A percentile compares a stretch with the other conserved stretches of the same genome.
Evolutionary conservation across 2,113 vertebrate species (phyloP).

Genomic region (Toxotes jaculatrix): DNA sequence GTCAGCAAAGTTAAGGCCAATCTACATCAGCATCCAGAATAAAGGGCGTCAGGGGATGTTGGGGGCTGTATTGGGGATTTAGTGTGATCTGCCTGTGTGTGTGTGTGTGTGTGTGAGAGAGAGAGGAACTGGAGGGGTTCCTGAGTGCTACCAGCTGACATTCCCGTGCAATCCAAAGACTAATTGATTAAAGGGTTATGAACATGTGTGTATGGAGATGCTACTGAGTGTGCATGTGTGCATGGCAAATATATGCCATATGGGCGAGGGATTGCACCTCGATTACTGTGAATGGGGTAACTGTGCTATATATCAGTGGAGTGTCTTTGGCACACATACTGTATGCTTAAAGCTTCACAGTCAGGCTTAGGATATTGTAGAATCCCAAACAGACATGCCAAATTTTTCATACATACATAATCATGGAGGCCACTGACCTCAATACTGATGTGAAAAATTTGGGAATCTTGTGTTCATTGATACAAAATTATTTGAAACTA

Average conservation of each 20-base stretch:
- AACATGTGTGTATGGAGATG: slow-evolving; percentile 65
- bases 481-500: background rate
- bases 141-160: slow-evolving; percentile 77
- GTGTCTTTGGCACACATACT: slow-evolving; percentile 35
- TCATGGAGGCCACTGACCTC: background rate
- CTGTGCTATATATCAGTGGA: slow-evolving; percentile 35
- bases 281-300: slow-evolving; percentile 67
- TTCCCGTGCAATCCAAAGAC: slow-evolving; percentile 71
- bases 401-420: slow-evolving; percentile 26
- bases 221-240: slow-evolving; percentile 48
- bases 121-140: slow-evolving; percentile 45
- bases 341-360: slow-evolving; percentile 17
- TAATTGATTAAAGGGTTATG: slow-evolving; percentile 81
- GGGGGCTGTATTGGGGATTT: slow-evolving; percentile 41
- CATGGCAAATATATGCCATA: slow-evolving; percentile 71
- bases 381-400: slow-evolving; percentile 22
- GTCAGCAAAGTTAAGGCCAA: slow-evolving; percentile 5
- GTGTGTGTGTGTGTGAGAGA: background rate
- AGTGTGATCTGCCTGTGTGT: slow-evolving; percentile 46
- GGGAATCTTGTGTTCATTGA: background rate
- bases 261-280: slow-evolving; percentile 71
- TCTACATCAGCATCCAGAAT: slow-evolving; percentile 25
- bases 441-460: slow-evolving; percentile 14
- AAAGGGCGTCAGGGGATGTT: slow-evolving; percentile 23
- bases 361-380: slow-evolving; percentile 23